Conservation (phyloP, 1,140 invertebrate genomes). For the Phymorhynchus buccinoides region DNA sequence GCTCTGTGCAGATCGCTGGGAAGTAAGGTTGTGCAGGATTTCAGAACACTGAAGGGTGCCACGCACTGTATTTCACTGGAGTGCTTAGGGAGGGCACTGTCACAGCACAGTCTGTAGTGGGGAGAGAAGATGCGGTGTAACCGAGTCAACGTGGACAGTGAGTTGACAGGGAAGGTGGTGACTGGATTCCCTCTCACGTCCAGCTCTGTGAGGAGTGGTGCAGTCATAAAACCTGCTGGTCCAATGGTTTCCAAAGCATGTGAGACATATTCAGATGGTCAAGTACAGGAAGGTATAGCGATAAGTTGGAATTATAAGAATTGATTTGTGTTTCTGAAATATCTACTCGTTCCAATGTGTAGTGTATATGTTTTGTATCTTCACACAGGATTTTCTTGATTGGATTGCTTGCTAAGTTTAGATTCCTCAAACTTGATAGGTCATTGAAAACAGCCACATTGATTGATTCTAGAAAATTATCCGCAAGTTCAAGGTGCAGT, state of each 20-base stretch:
- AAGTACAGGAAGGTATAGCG: not conserved
- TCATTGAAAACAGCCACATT: not conserved
- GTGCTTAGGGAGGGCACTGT: constrained; percentile 25
- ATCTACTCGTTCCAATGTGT: not conserved
- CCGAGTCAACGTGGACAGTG: not conserved
- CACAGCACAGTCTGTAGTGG: constrained; percentile 49
- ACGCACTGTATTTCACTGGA: constrained; percentile 1
- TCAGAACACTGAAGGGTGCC: constrained; percentile 40
- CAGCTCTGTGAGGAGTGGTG: not conserved
- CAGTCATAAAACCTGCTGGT: not conserved
- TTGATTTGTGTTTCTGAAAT: not conserved
- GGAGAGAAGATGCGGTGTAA: constrained; percentile 38
- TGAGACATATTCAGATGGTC: not conserved
- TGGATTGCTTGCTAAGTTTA: constrained; percentile 21
- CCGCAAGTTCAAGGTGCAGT: not conserved
- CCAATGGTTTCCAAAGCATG: not conserved
- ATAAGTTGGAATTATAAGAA: not conserved
- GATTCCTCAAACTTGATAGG: constrained; percentile 11
- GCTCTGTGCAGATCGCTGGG: constrained; percentile 36
- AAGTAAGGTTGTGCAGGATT: constrained; percentile 54
- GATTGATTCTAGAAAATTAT: constrained; percentile 18
- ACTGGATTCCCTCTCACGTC: not conserved
- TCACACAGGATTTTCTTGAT: not conserved
- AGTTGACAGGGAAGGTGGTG: not conserved
- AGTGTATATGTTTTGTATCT: not conserved